Conservation (phyloP, 1,140 invertebrate genomes). For the Xylocopa sonorina region DNA sequence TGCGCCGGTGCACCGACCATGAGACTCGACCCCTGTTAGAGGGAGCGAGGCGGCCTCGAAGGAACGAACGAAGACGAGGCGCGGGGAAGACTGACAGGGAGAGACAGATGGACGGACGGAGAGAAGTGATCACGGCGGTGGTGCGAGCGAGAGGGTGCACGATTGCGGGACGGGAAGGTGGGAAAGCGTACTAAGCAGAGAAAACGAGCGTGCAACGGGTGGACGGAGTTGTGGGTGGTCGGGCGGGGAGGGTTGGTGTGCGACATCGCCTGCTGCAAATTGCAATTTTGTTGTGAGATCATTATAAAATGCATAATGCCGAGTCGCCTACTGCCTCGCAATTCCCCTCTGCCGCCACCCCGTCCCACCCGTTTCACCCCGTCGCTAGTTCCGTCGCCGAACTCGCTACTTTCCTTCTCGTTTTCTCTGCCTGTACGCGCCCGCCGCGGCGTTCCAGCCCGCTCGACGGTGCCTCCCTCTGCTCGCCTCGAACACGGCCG, state of each 20-base stretch:
- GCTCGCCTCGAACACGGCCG: conserved; percentile 2
- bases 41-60: conserved; percentile 20
- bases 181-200: conserved; percentile 50
- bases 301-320: conserved; percentile 81
- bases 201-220: conserved; percentile 40
- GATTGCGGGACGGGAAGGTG: not conserved
- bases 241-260: conserved; percentile 50
- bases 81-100: conserved; percentile 15
- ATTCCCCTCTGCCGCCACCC: conserved; percentile 8
- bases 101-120: conserved; percentile 1
- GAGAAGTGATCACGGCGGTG: conserved; percentile 6
- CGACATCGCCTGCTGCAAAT: conserved; percentile 76
- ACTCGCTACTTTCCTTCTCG: conserved; percentile 53
- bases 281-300: conserved; percentile 81
- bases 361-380: conserved; percentile 37
- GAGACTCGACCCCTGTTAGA: conserved; percentile 42
- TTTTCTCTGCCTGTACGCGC: conserved; percentile 25
- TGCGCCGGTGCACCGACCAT: conserved; percentile 55
- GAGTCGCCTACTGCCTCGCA: conserved; percentile 62
- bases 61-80: conserved; percentile 11
- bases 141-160: not conserved
- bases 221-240: not conserved
- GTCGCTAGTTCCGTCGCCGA: too few species aligned
- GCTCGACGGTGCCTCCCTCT: conserved; percentile 34
- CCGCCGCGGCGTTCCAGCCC: conserved; percentile 1